Conservation (phyloP, 2,888 invertebrate species). For the Craniophora ligustri region DNA sequence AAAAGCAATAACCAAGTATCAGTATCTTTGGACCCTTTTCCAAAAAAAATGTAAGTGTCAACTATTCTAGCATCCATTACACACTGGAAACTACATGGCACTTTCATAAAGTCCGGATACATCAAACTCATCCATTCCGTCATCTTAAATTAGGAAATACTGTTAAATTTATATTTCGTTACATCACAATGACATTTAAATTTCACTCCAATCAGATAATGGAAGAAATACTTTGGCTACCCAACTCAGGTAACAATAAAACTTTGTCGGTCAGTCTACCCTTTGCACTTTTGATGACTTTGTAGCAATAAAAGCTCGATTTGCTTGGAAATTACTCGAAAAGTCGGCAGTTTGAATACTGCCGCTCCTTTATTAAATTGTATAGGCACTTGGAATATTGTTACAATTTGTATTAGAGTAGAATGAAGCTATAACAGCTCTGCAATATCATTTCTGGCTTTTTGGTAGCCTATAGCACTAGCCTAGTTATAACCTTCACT, state of each 20-base stretch:
- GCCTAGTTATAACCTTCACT: too few species aligned
- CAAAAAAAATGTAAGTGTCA: too few species aligned
- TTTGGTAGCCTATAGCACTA: too few species aligned
- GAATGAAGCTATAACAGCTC: too few species aligned
- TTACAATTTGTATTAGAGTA: constrained; percentile 23
- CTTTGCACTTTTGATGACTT: constrained; percentile 58
- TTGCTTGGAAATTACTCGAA: constrained; percentile 45
- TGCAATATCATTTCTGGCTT: too few species aligned
- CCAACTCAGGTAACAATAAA: constrained; percentile 52
- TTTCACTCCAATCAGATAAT: constrained; percentile 53
- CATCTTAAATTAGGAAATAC: constrained; percentile 9
- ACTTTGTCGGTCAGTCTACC: constrained; percentile 49
- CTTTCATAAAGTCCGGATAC: too few species aligned
- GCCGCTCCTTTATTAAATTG: constrained; percentile 42
- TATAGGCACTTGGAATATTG: constrained; percentile 29
- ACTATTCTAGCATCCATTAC: too few species aligned
- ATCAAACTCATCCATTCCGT: background rate
- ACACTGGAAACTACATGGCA: too few species aligned
- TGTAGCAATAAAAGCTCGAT: constrained; percentile 34
- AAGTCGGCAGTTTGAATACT: constrained; percentile 44
- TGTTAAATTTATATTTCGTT: constrained; percentile 28
- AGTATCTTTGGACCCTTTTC: too few species aligned
- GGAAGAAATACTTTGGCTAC: constrained; percentile 36
- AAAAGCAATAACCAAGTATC: too few species aligned
- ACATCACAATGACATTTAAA: constrained; percentile 45